Percentiles rank a stretch among this genome's conserved stretches.
Evolutionary conservation across 2,797 vertebrate species (phyloP).

Genomic region (Cynodonichthys magdalenae): DNA sequence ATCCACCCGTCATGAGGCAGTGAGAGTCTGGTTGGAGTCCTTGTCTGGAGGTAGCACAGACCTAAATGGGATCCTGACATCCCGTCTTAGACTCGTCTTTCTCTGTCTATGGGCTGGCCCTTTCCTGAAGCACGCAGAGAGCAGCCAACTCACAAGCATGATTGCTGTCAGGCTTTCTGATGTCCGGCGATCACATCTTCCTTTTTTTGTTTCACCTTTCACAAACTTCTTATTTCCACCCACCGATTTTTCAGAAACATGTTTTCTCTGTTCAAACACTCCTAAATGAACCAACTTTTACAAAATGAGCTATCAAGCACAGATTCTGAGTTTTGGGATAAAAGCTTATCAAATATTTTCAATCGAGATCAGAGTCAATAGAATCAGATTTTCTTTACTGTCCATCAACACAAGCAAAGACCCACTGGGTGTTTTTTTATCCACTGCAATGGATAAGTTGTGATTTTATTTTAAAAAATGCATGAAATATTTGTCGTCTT

Average conservation of each 20-base stretch:
- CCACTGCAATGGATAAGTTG: slow-evolving; percentile 9
- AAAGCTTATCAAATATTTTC: slow-evolving; percentile 2
- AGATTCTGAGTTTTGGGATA: slow-evolving; percentile 16
- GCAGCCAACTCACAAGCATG: slow-evolving; percentile 61
- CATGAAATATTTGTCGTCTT: slow-evolving; percentile 21
- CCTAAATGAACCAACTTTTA: neutral
- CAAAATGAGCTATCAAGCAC: slow-evolving; percentile 8
- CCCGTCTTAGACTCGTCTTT: slow-evolving; percentile 51
- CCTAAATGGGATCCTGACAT: slow-evolving; percentile 54
- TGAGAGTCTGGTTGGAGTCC: slow-evolving; percentile 98
- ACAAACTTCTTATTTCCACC: slow-evolving; percentile 10
- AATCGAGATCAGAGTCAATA: slow-evolving; percentile 2
- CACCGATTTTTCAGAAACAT: slow-evolving; percentile 13
- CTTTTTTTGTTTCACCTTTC: slow-evolving; percentile 28
- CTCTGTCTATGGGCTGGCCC: slow-evolving; percentile 47
- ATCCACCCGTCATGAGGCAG: slow-evolving; percentile 91
- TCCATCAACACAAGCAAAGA: slow-evolving; percentile 1
- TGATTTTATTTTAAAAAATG: slow-evolving; percentile 17
- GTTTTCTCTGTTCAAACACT: slow-evolving; percentile 11
- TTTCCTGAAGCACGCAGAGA: slow-evolving; percentile 65
- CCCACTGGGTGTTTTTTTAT: slow-evolving; percentile 12
- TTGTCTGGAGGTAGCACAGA: slow-evolving; percentile 95
- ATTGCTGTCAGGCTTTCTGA: slow-evolving; percentile 35
- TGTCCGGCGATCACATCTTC: slow-evolving; percentile 35
- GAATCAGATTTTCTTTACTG: slow-evolving; percentile 3